phyloP scores from a whole-genome alignment of 2,797 vertebrate species.

The Peromyscus eremicus region DNA sequence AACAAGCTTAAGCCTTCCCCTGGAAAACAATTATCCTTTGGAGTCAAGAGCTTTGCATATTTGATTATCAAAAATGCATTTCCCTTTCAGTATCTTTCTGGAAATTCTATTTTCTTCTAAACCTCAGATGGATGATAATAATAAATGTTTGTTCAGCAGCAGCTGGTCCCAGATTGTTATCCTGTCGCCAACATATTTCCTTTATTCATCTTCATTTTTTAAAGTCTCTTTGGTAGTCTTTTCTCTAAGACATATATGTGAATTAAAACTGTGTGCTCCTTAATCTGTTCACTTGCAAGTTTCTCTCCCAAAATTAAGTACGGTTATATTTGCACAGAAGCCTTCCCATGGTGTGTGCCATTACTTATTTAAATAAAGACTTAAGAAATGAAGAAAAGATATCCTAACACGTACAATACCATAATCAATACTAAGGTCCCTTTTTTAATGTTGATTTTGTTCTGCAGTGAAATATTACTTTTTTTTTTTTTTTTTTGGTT shows the following conservation, averaged over 20 bases:
- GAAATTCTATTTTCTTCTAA: slow-evolving; percentile 79
- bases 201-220: slow-evolving; percentile 77
- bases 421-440: not conserved
- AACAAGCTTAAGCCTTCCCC: slow-evolving; percentile 65
- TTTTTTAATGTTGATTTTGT: slow-evolving; percentile 32
- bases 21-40: slow-evolving; percentile 73
- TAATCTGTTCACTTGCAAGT: slow-evolving; percentile 43
- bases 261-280: slow-evolving; percentile 34
- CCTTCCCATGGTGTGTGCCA: not conserved
- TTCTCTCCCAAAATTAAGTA: slow-evolving; percentile 37
- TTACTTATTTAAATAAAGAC: slow-evolving; percentile 46
- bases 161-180: slow-evolving; percentile 80
- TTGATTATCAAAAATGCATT: slow-evolving; percentile 77
- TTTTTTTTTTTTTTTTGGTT: no score
- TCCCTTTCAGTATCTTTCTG: slow-evolving; percentile 72
- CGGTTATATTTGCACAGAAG: slow-evolving; percentile 55
- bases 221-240: slow-evolving; percentile 71
- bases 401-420: not conserved
- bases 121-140: slow-evolving; percentile 81
- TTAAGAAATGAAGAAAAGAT: not conserved
- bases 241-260: slow-evolving; percentile 10
- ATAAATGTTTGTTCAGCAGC: slow-evolving; percentile 83
- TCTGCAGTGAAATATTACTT: not conserved
- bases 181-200: slow-evolving; percentile 71
- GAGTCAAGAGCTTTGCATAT: slow-evolving; percentile 79